Conservation (phyloP, 1,140 invertebrate genomes). For the Hypothenemus hampei region DNA sequence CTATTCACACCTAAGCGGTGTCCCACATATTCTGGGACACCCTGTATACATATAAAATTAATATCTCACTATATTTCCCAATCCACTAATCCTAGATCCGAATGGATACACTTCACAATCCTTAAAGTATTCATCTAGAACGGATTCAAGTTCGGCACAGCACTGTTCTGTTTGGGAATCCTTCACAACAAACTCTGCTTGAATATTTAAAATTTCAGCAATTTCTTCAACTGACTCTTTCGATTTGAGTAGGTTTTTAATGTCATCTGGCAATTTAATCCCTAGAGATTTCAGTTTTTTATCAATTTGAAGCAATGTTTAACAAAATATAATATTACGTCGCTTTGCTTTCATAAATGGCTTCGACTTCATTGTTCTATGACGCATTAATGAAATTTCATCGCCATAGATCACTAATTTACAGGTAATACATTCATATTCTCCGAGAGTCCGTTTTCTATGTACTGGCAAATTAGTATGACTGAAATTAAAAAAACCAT, state of each 20-base stretch:
- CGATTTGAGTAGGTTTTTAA: slow-evolving; percentile 30
- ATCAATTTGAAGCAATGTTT: background rate
- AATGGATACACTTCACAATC: slow-evolving; percentile 44
- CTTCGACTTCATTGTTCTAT: slow-evolving; percentile 10
- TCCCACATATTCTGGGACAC: no score
- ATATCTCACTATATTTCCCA: slow-evolving; percentile 37
- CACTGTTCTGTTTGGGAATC: slow-evolving; percentile 27
- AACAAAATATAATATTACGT: background rate
- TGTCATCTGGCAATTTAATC: slow-evolving; percentile 23
- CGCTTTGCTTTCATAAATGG: slow-evolving; percentile 8
- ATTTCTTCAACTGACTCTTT: slow-evolving; percentile 19
- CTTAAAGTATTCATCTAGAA: slow-evolving; percentile 23
- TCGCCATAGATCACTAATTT: slow-evolving; percentile 35
- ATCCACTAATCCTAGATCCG: slow-evolving; percentile 48
- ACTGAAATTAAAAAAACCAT: no score
- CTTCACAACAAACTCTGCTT: slow-evolving; percentile 28
- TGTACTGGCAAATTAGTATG: slow-evolving; percentile 23
- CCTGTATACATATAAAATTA: no score
- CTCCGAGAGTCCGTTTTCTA: slow-evolving; percentile 23
- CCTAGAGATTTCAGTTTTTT: slow-evolving; percentile 29
- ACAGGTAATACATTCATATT: slow-evolving; percentile 38
- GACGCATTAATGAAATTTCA: slow-evolving; percentile 30
- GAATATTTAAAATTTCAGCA: slow-evolving; percentile 14
- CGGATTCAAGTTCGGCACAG: slow-evolving; percentile 31
- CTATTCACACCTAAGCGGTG: background rate